Base-by-base conservation (phyloP, 1,140 invertebrate genomes). In the Anastrepha ludens region DNA sequence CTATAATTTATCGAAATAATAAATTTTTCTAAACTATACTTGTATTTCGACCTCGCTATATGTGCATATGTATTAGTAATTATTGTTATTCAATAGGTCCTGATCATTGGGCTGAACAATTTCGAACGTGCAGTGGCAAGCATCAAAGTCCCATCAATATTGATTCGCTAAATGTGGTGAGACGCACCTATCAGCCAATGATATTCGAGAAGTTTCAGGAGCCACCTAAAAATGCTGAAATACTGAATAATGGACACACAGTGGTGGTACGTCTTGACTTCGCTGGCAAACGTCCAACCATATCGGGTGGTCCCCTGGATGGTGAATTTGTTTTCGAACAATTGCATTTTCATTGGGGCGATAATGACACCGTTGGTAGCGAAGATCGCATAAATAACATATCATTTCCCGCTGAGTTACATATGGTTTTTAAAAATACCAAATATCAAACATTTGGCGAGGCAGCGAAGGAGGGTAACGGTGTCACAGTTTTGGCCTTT, bases 141-240 rank as follows among this genome's bases (percentile, higher is more conserved):
- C 95, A 96, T 90, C 97, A 98, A 91, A 97, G 97, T 86, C 97
- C 97, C 0, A 97, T 98, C 65, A 96, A 98, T 90, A 97, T 98
- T 85, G 93, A 94, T n/a, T 96, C 97, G 4, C 94, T 94, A 74
- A 93, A 94, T 78, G 94, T 95, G 6, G 94, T 91, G 20, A 55
- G 85, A 8, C 89, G 88, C 17, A 20, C 60, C 2, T 94, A 96
- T 65, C 94, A 95, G 0, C 92, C 94, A 5, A 92, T 97, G 59
- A 88, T 89, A 87, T 94, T 96, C 90, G 88, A 93, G 8, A 94
- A 95, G 78, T 95, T 97, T 88, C 92, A 96, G 15, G 91, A 94
- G 60, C 91, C 93, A 47, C 95, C 95, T 2, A 91, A 94, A 59
- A 90, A 91, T 20, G 93, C 95, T 0, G 93, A 94, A n/a, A 92